Percentiles rank a stretch among this genome's conserved stretches.
phyloP scores from a whole-genome alignment of 2,113 vertebrate genomes.

The Centropristis striata region DNA sequence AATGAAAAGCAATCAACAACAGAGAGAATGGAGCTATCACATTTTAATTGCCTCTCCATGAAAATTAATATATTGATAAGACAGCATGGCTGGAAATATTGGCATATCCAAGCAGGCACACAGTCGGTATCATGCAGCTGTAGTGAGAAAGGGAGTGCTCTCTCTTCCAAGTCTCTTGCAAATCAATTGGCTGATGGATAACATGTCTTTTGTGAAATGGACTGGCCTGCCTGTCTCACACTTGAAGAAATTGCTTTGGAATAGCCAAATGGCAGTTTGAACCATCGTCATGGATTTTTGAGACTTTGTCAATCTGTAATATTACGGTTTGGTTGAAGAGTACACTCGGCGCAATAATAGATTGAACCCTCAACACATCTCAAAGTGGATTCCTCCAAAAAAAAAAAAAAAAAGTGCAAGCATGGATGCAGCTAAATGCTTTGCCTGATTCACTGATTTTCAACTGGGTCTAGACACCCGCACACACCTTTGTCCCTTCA shows the following conservation, averaged over 20 bases:
- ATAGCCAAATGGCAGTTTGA: slow-evolving; percentile 63
- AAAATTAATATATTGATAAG: slow-evolving; percentile 64
- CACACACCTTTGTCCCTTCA: slow-evolving; percentile 29
- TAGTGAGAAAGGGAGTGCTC: slow-evolving; percentile 41
- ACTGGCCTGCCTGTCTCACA: slow-evolving; percentile 54
- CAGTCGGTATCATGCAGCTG: slow-evolving; percentile 52
- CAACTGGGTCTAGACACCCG: slow-evolving; percentile 22
- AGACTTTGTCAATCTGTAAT: slow-evolving; percentile 61
- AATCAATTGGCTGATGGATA: slow-evolving; percentile 76
- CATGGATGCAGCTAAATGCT: slow-evolving; percentile 33
- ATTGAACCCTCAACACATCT: slow-evolving; percentile 53
- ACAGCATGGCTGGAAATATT: slow-evolving; percentile 49
- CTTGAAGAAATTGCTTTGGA: slow-evolving; percentile 72
- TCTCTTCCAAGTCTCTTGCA: slow-evolving; percentile 56
- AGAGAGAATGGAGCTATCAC: slow-evolving; percentile 2
- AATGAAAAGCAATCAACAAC: not conserved
- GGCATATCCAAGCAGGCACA: slow-evolving; percentile 39
- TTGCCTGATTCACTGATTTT: slow-evolving; percentile 27
- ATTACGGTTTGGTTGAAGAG: slow-evolving; percentile 55
- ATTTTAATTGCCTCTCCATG: slow-evolving; percentile 53
- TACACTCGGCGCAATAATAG: slow-evolving; percentile 44
- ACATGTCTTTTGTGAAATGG: slow-evolving; percentile 68
- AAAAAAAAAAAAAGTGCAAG: slow-evolving; percentile 20
- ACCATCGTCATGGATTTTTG: slow-evolving; percentile 34
- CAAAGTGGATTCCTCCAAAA: slow-evolving; percentile 39